Percentiles rank a stretch among this genome's conserved stretches.
These are phyloP conservation scores for Laupala kohalensis DNA, from an alignment of 1,140 invertebrate species.

Conservation along the genomic window DNA sequence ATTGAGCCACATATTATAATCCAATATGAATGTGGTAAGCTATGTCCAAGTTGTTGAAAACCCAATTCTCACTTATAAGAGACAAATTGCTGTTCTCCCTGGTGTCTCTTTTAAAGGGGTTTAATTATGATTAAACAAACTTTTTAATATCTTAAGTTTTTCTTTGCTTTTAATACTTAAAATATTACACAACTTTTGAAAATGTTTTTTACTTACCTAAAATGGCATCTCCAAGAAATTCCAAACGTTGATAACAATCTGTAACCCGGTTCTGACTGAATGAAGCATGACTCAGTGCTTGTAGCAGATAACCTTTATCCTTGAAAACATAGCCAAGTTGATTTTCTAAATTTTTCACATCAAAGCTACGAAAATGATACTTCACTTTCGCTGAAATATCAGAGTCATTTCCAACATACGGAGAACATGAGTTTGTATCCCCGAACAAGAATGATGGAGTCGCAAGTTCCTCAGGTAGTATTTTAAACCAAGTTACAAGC, in stretches of 20 bases:
- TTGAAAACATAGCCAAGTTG: slow-evolving; percentile 51
- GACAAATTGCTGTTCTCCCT: too few relatives aligned
- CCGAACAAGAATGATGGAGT: neutral
- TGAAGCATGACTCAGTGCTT: slow-evolving; percentile 88
- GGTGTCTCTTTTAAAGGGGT: too few relatives aligned
- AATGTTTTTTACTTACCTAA: slow-evolving; percentile 44
- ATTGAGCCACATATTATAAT: neutral
- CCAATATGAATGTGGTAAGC: too few relatives aligned
- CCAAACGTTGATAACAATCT: slow-evolving; percentile 83
- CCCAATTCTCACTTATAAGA: too few relatives aligned
- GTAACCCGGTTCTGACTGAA: slow-evolving; percentile 74
- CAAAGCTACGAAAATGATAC: neutral
- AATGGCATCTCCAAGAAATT: slow-evolving; percentile 93
- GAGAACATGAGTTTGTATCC: neutral
- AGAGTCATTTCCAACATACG: neutral
- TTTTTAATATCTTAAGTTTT: neutral
- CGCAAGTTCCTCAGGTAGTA: slow-evolving; percentile 38
- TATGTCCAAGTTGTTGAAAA: too few relatives aligned
- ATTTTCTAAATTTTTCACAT: slow-evolving; percentile 36
- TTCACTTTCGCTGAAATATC: neutral
- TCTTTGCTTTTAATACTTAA: neutral
- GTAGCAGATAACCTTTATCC: slow-evolving; percentile 37
- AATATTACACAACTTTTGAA: too few relatives aligned
- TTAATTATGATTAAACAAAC: too few relatives aligned
- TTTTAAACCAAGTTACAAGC: slow-evolving; percentile 58